Evolutionary conservation across 23 tunicate genomes (phyloP).

Genomic region (Ciona savignyi): DNA sequence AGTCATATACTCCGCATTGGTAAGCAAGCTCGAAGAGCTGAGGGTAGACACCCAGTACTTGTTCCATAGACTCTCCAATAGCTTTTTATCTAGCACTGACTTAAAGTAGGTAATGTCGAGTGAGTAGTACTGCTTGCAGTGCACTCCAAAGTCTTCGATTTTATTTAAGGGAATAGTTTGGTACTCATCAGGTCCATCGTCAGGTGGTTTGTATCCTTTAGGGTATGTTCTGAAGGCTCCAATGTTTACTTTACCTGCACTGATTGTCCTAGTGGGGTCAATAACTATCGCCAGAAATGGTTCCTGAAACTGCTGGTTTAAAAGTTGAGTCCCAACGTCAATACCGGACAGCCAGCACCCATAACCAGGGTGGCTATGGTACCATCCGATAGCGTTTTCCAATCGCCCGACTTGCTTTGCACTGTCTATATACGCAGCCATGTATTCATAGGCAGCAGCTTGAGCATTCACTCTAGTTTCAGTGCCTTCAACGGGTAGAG

Average conservation of each 20-base stretch:
- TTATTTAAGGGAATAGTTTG: conserved; percentile 93
- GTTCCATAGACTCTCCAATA: conserved; percentile 94
- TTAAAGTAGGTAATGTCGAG: conserved; percentile 93
- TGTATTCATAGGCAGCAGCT: conserved; percentile 95
- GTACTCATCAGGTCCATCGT: conserved; percentile 92
- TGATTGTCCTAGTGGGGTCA: conserved; percentile 96
- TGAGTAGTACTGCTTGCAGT: conserved; percentile 95
- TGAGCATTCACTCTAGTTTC: conserved; percentile 98
- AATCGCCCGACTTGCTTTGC: conserved; percentile 76
- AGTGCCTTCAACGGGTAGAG: conserved; percentile 99
- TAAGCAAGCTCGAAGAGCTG: conserved; percentile 69
- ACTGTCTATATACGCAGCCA: conserved; percentile 92
- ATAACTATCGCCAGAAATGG: conserved; percentile 97
- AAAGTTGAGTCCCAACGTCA: conserved; percentile 87
- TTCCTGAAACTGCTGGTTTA: conserved; percentile 91
- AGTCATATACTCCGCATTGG: conserved; percentile 93
- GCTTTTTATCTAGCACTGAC: conserved; percentile 71
- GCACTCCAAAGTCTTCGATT: conserved; percentile 99
- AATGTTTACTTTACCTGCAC: conserved; percentile 96
- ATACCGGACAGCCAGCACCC: conserved; percentile 99
- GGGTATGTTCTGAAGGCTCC: conserved; percentile 99
- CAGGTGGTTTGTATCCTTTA: conserved; percentile 94
- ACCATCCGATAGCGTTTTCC: conserved; percentile 99
- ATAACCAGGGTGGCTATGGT: conserved; percentile 99
- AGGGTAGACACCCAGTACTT: conserved; percentile 98